Conservation (phyloP, 2,888 invertebrate species). For the Pimpla rufipes region DNA sequence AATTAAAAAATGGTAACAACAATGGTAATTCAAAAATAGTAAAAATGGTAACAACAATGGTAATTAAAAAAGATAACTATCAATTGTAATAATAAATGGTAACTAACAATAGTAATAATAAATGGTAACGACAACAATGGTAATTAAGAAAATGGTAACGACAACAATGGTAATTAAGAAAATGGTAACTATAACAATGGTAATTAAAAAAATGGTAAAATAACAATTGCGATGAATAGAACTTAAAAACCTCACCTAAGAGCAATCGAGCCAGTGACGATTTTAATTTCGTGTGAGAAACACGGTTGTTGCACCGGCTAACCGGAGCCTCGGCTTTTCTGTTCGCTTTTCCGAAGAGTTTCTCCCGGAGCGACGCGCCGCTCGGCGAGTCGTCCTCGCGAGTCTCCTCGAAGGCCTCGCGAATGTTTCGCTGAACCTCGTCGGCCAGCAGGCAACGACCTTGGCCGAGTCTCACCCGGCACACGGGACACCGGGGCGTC, state of each 20-base stretch:
- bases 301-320: constrained; percentile 10
- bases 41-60: too few relatives aligned
- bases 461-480: constrained; percentile 86
- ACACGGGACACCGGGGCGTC: constrained; percentile 87
- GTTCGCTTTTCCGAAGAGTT: constrained; percentile 74
- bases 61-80: too few relatives aligned
- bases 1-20: too few relatives aligned
- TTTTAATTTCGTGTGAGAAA: constrained; percentile 58
- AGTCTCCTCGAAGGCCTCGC: constrained; percentile 77
- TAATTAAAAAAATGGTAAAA: too few relatives aligned
- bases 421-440: constrained; percentile 79
- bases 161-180: too few relatives aligned
- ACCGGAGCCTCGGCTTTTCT: constrained; percentile 24
- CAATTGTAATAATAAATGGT: too few relatives aligned
- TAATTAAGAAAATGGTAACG: too few relatives aligned
- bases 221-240: too few relatives aligned
- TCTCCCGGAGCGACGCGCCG: constrained; percentile 69
- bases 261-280: constrained; percentile 63
- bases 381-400: constrained; percentile 45
- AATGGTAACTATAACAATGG: too few relatives aligned
- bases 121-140: too few relatives aligned
- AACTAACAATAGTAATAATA: too few relatives aligned
- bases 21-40: too few relatives aligned
- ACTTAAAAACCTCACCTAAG: constrained; percentile 59
- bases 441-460: constrained; percentile 83